Percentiles rank a stretch among this genome's conserved stretches.
phyloP scores from a whole-genome alignment of 1,140 invertebrate genomes.

The Plodia interpunctella region DNA sequence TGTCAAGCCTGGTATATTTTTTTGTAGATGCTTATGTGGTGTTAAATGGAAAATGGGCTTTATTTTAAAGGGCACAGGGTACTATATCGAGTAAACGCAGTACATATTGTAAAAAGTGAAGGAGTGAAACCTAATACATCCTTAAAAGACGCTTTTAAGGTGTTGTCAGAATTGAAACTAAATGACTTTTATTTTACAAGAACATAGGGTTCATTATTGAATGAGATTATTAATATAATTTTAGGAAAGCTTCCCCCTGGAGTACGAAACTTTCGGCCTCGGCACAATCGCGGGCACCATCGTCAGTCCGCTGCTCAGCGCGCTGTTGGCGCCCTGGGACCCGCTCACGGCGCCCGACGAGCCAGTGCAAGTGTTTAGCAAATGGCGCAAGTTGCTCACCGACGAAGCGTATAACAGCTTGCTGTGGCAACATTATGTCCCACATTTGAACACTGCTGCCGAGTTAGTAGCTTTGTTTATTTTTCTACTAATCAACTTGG shows the following conservation, averaged over 20 bases:
- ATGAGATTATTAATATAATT: no score
- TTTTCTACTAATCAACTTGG: no score
- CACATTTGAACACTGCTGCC: conserved; percentile 46
- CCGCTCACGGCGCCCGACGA: conserved; percentile 41
- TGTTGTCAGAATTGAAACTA: no score
- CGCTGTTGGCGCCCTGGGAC: conserved; percentile 53
- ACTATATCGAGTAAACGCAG: no score
- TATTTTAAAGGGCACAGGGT: no score
- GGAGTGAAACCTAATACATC: no score
- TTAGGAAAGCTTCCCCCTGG: conserved; percentile 49
- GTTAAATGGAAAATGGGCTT: conserved; percentile 78
- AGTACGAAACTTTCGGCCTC: conserved; percentile 63
- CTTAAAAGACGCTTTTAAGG: no score
- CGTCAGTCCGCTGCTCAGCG: conserved; percentile 43
- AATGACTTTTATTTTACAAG: no score
- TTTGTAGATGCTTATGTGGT: conserved; percentile 85
- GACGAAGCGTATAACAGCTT: conserved; percentile 58
- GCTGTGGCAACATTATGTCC: conserved; percentile 62
- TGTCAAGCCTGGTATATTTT: conserved; percentile 81
- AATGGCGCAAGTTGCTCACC: conserved; percentile 53
- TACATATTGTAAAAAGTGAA: no score
- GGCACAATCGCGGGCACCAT: conserved; percentile 50
- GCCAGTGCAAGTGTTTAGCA: conserved; percentile 41
- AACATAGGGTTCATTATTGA: no score
- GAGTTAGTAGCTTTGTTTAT: conserved; percentile 49